Base-by-base conservation (phyloP, 53 echinoderm and acorn worm genomes). In the Apostichopus leukothele region DNA sequence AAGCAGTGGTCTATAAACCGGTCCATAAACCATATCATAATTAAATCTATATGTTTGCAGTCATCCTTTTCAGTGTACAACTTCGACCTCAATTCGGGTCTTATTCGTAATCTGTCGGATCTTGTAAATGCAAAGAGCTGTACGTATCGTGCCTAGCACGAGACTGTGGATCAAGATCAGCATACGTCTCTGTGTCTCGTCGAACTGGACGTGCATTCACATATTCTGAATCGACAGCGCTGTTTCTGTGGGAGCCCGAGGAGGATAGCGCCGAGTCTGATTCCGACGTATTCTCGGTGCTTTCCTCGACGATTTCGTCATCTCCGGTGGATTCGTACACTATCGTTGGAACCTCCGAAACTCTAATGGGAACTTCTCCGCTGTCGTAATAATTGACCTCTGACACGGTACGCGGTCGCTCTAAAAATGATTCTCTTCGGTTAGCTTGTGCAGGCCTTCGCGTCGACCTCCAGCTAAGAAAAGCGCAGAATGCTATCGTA, bases 401-500 rank as follows among this genome's bases (percentile, higher is more conserved):
- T 50, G 86, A 86, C 73, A 86, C 73, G 7, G 73, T 71, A 16
- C 86, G 52, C 14, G 86, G 71, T 71, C 86, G 86, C 74, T 86
- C 74, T 9, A 86, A 50, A 19, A 5, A 73, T 6, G 86, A 9
- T 51, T 71, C 73, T 39, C 9, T 16, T 50, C 54, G 21, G 81
- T 19, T 12, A 10, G 0, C 10, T 50, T 10, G 27, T 10, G 10
- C 10, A 39, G 50, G 16, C 50, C 74, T 20, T 16, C 86, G 74
- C 9, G 84, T 59, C 14, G 84, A 84, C 60, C 60, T 19, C 84
- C 84, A 84, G 39, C 84, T 84, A 1, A 86, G 74, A 19, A 71
- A 94, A 5, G 91, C 74, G 73, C 96, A 96, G 81, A 96, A 96
- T 4, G 76, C 87, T 53, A 96, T 84, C 13, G 91, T 91, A 76